Evolutionary conservation across 1,140 invertebrate genomes (phyloP).

Genomic region (Neuroterus valhalla): DNA sequence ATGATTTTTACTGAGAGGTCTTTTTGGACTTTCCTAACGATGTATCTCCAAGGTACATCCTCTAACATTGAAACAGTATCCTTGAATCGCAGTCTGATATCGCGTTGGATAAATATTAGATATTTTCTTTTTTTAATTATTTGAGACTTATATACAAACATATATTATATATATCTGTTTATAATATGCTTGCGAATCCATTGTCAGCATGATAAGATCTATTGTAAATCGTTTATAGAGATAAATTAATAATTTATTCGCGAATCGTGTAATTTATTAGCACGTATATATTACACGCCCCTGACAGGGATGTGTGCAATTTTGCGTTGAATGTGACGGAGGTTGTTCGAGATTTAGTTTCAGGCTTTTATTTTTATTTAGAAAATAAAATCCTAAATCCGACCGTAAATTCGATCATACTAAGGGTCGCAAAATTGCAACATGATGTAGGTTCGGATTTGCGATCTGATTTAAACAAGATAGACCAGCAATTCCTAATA

Average conservation of each 20-base stretch:
- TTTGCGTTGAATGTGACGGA: not conserved
- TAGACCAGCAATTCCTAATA: too few species aligned
- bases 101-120: slow-evolving; percentile 9
- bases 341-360: not conserved
- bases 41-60: not conserved
- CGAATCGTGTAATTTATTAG: slow-evolving; percentile 16
- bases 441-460: too few species aligned
- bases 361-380: too few species aligned
- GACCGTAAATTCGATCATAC: too few species aligned
- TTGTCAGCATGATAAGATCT: slow-evolving; percentile 6
- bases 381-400: too few species aligned
- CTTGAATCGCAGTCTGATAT: not conserved
- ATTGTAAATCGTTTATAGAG: slow-evolving; percentile 24
- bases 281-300: not conserved
- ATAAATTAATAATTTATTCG: slow-evolving; percentile 23
- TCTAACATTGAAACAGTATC: not conserved
- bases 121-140: slow-evolving; percentile 8
- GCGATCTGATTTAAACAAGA: too few species aligned
- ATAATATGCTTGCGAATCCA: slow-evolving; percentile 29
- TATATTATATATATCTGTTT: slow-evolving; percentile 45
- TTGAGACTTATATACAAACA: slow-evolving; percentile 31
- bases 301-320: slow-evolving; percentile 20
- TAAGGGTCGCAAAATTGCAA: too few species aligned
- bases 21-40: slow-evolving; percentile 39
- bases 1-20: slow-evolving; percentile 34